Percentiles rank a stretch among this genome's conserved stretches.
These are phyloP conservation scores for Lymantria monacha DNA, from an alignment of 2,888 invertebrate genomes.

Conservation along the genomic window DNA sequence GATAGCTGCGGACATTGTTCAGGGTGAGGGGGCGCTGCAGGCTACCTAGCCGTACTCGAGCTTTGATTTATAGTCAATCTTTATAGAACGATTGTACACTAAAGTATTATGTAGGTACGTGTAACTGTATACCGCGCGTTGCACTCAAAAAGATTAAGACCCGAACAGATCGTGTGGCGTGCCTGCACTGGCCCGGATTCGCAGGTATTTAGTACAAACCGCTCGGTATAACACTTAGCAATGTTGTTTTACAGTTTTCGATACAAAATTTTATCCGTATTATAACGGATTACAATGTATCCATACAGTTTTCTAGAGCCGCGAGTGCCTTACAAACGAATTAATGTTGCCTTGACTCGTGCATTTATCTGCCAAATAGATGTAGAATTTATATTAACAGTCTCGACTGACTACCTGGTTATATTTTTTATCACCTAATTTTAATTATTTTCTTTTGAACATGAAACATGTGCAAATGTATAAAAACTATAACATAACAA, in stretches of 20 bases:
- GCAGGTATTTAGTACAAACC: conserved; percentile 17
- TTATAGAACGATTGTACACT: neutral
- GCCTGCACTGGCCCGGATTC: conserved; percentile 33
- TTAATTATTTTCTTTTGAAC: too few relatives aligned
- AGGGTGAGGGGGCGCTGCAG: neutral
- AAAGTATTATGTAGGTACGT: neutral
- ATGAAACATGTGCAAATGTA: too few relatives aligned
- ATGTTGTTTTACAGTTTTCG: neutral
- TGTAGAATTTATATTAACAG: too few relatives aligned
- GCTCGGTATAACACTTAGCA: conserved; percentile 12
- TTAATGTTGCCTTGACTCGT: too few relatives aligned
- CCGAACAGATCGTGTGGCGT: conserved; percentile 8
- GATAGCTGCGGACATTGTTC: neutral
- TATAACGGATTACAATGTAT: too few relatives aligned
- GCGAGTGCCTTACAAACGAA: too few relatives aligned
- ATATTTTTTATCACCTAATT: too few relatives aligned
- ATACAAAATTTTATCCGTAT: neutral
- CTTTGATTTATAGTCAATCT: neutral
- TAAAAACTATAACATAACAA: too few relatives aligned
- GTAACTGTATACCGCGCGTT: neutral
- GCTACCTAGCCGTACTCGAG: neutral
- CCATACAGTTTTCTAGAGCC: too few relatives aligned
- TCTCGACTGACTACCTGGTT: too few relatives aligned
- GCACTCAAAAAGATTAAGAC: neutral
- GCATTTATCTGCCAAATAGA: too few relatives aligned